These are phyloP conservation scores for Dromaius novaehollandiae DNA, from an alignment of 2,113 vertebrate species.

Conservation along the genomic window DNA sequence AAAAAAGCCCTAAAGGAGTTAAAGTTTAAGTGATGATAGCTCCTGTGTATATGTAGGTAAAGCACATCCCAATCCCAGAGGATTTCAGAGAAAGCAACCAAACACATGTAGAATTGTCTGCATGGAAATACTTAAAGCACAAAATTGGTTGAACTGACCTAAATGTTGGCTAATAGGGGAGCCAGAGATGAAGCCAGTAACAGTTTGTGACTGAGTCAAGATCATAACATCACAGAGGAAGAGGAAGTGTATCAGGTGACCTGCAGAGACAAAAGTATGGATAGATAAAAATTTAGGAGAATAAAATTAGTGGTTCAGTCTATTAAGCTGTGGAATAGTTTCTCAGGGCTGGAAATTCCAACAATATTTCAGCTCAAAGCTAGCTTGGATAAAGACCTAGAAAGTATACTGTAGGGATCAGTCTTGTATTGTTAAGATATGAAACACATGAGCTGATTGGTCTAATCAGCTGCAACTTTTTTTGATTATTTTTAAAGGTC, in stretches of 20 bases:
- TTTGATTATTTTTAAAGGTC: neutral
- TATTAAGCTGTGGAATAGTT: neutral
- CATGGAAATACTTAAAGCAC: neutral
- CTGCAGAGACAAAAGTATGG: neutral
- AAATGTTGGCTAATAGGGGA: neutral
- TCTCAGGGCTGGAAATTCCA: neutral
- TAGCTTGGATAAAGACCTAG: neutral
- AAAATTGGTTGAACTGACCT: neutral
- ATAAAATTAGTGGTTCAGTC: neutral
- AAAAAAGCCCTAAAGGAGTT: neutral
- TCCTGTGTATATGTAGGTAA: neutral
- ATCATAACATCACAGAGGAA: neutral
- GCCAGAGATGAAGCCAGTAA: neutral
- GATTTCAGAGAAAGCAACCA: neutral
- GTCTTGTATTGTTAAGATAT: neutral
- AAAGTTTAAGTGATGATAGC: neutral
- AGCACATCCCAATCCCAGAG: neutral
- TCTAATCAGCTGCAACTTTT: neutral
- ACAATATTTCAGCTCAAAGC: neutral
- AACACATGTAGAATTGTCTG: neutral
- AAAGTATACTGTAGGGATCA: neutral
- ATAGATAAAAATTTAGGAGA: neutral
- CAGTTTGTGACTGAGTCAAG: neutral
- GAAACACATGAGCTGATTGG: neutral
- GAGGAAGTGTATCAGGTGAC: neutral